phyloP scores from a whole-genome alignment of 2,888 invertebrate species.

The Herminia tarsipennalis region DNA sequence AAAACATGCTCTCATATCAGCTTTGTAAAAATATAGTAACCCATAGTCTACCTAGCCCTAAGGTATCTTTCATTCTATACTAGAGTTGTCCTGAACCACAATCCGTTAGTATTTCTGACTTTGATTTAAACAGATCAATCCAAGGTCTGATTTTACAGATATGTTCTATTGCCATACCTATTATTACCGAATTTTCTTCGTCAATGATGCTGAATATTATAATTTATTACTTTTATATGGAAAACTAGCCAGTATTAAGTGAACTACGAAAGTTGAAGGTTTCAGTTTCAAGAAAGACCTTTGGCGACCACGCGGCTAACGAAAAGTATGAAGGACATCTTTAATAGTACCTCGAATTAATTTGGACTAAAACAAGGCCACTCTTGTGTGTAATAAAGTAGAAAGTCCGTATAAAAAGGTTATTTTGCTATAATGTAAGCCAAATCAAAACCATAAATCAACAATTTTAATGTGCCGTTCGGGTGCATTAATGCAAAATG shows the following conservation, averaged over 20 bases:
- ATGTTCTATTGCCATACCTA: background rate
- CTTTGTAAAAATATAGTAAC: no score
- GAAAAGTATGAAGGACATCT: constrained; percentile 49
- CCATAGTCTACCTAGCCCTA: no score
- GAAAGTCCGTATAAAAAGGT: constrained; percentile 13
- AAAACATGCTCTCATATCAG: no score
- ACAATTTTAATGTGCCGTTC: background rate
- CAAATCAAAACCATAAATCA: background rate
- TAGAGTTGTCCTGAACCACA: no score
- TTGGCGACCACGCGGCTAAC: constrained; percentile 41
- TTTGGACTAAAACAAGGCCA: constrained; percentile 49
- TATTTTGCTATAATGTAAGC: background rate
- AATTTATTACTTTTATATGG: constrained; percentile 17
- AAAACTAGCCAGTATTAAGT: constrained; percentile 21
- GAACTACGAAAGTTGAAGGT: constrained; percentile 44
- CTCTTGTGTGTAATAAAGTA: constrained; percentile 39
- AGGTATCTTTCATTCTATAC: no score
- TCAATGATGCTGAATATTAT: constrained; percentile 11
- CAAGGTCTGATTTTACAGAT: background rate
- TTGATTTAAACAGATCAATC: background rate
- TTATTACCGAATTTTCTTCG: constrained; percentile 1
- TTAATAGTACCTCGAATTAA: constrained; percentile 46
- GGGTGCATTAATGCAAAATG: constrained; percentile 1
- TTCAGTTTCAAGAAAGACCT: constrained; percentile 30
- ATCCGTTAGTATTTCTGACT: no score